These are phyloP conservation scores for Myotis davidii DNA, from an alignment of 2,113 vertebrate species.

Conservation along the genomic window DNA sequence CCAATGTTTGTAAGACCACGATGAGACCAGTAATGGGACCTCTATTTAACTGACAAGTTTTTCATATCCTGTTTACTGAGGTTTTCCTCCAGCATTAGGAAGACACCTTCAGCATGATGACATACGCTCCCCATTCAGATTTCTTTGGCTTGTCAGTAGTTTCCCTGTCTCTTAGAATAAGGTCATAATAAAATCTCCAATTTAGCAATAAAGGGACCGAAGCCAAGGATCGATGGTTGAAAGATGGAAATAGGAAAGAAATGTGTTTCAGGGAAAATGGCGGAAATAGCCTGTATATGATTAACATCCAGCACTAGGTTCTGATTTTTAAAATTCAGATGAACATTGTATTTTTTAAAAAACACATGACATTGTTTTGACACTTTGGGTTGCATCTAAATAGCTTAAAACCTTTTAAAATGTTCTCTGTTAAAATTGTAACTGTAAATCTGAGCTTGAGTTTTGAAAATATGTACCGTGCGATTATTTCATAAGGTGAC, in stretches of 20 bases:
- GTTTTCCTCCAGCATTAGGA: background rate
- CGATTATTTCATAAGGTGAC: background rate
- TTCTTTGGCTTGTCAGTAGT: background rate
- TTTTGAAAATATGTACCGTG: slow-evolving; percentile 22
- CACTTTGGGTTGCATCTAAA: slow-evolving; percentile 37
- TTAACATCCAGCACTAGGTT: background rate
- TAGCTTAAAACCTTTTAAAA: slow-evolving; percentile 37
- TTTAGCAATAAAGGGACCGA: background rate
- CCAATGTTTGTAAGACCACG: background rate
- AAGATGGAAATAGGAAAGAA: background rate
- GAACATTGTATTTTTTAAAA: slow-evolving; percentile 18
- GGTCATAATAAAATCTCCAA: background rate
- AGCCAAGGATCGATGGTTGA: background rate
- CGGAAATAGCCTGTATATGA: background rate
- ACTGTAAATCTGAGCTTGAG: background rate
- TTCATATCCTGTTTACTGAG: background rate
- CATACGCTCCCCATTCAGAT: background rate
- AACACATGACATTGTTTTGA: slow-evolving; percentile 24
- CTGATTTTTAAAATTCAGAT: slow-evolving; percentile 29
- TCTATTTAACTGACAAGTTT: background rate
- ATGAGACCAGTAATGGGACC: background rate
- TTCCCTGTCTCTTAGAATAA: slow-evolving; percentile 2
- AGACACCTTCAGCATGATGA: background rate
- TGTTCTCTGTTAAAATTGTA: slow-evolving; percentile 40
- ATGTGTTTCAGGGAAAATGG: slow-evolving; percentile 14